Conservation (phyloP, 2,888 invertebrate genomes). For the Pseudanteris insignis region DNA sequence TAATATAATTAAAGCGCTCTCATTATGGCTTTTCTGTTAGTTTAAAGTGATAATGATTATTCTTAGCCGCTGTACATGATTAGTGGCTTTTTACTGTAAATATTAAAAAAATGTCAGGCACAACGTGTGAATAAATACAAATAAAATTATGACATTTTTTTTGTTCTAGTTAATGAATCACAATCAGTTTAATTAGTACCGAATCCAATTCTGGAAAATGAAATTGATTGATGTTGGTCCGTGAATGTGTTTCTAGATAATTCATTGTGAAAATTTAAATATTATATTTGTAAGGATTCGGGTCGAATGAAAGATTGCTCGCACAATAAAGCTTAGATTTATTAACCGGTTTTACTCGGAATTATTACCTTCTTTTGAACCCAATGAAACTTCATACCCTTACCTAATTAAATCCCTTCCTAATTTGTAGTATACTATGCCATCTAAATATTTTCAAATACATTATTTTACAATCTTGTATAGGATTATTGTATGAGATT, state of each 20-base stretch:
- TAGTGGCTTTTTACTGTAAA: conserved; percentile 63
- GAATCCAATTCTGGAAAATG: not conserved
- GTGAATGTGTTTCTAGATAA: conserved; percentile 18
- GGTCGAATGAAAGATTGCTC: too few relatives aligned
- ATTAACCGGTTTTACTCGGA: too few relatives aligned
- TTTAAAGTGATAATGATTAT: conserved; percentile 13
- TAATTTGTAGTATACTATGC: too few relatives aligned
- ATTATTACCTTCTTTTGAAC: too few relatives aligned
- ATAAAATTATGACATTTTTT: conserved; percentile 2
- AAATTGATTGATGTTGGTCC: conserved; percentile 8
- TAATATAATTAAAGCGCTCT: conserved; percentile 40
- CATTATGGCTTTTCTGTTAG: conserved; percentile 22
- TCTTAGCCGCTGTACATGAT: conserved; percentile 33
- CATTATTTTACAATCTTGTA: too few relatives aligned
- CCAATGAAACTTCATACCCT: too few relatives aligned
- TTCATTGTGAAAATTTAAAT: too few relatives aligned
- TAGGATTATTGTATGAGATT: too few relatives aligned
- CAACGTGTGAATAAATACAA: conserved; percentile 16
- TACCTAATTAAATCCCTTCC: too few relatives aligned
- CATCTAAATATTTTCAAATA: too few relatives aligned
- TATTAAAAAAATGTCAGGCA: conserved; percentile 51
- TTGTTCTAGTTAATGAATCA: conserved; percentile 8
- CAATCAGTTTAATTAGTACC: conserved; percentile 5
- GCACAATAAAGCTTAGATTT: too few relatives aligned
- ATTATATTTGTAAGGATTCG: too few relatives aligned